Conservation (phyloP, 2,113 vertebrate genomes). For the Oreochromis tanganicae region DNA sequence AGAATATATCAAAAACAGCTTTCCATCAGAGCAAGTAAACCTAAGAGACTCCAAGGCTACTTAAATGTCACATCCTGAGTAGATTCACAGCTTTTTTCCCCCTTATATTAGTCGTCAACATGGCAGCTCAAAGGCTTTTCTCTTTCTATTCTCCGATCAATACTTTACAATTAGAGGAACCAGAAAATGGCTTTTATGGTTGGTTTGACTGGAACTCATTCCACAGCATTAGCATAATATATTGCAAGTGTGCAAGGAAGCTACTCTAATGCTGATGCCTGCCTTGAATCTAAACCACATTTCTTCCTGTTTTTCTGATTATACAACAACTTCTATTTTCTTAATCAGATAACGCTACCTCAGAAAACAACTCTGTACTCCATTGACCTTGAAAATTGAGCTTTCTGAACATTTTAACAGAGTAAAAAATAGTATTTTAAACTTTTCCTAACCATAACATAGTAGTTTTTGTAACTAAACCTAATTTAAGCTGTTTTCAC, state of each 20-base stretch:
- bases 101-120: neutral
- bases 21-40: neutral
- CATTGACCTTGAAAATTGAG: neutral
- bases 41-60: neutral
- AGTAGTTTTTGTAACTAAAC: neutral
- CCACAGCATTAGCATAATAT: neutral
- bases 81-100: neutral
- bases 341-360: neutral
- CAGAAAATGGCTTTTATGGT: neutral
- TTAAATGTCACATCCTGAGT: neutral
- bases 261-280: neutral
- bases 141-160: neutral
- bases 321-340: neutral
- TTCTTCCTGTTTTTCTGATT: neutral
- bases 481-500: neutral
- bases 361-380: neutral
- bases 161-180: neutral
- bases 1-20: neutral
- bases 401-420: neutral
- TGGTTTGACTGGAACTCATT: neutral
- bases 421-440: neutral
- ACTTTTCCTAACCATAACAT: neutral
- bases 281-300: neutral
- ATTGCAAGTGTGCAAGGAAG: neutral
- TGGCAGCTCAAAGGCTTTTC: neutral